Evolutionary conservation across 2,113 vertebrate genomes (phyloP).

Genomic region (Mesoclemmys tuberculata): DNA sequence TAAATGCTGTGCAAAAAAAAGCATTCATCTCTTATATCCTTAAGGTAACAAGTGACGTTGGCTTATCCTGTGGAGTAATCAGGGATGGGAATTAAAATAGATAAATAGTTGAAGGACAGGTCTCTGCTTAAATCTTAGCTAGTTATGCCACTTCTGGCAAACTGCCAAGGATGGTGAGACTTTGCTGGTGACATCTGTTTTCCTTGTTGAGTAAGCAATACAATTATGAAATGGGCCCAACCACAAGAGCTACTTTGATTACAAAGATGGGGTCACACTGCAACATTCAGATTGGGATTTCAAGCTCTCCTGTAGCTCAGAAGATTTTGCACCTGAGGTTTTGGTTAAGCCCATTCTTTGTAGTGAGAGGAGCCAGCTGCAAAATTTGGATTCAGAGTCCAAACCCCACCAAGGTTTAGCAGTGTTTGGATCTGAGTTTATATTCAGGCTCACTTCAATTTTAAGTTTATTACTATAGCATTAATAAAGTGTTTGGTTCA

Average conservation of each 20-base stretch:
- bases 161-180: background rate
- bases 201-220: conserved; percentile 6
- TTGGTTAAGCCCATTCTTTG: background rate
- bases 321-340: background rate
- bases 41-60: background rate
- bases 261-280: background rate
- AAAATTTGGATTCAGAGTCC: background rate
- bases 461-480: background rate
- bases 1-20: background rate
- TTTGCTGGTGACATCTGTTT: background rate
- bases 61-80: background rate
- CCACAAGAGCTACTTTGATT: background rate
- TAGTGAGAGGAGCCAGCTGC: background rate
- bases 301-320: background rate
- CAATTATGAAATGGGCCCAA: background rate
- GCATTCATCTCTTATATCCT: background rate
- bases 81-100: background rate
- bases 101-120: background rate
- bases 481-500: background rate
- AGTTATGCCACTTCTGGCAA: background rate
- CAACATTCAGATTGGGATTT: background rate
- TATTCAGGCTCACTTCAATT: background rate
- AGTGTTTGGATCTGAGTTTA: background rate
- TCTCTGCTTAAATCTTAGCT: conserved; percentile 6
- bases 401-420: background rate